These are phyloP conservation scores for Nasonovia ribisnigri DNA, from an alignment of 2,888 invertebrate genomes.

Conservation along the genomic window DNA sequence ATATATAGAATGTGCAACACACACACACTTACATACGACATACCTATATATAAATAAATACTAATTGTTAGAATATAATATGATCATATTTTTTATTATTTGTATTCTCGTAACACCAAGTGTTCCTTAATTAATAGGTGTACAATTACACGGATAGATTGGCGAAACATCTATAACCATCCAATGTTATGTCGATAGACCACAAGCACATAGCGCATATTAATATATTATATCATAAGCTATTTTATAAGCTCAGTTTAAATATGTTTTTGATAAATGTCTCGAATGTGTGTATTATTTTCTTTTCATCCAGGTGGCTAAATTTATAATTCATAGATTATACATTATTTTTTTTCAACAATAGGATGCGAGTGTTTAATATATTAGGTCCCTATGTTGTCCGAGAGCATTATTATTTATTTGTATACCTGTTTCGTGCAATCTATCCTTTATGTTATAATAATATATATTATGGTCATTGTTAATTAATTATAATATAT, in stretches of 20 bases:
- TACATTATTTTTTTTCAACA: background rate
- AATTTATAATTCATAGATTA: conserved; percentile 3
- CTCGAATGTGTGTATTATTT: background rate
- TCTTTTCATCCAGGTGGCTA: background rate
- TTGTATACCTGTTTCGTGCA: conserved; percentile 11
- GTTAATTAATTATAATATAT: conserved; percentile 6
- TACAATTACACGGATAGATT: conserved; percentile 45
- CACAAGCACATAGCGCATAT: background rate
- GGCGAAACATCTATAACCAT: conserved; percentile 6
- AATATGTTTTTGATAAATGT: background rate
- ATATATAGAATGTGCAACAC: background rate
- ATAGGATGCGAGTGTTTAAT: background rate
- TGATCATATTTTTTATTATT: conserved; percentile 42
- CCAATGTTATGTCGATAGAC: background rate
- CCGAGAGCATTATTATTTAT: background rate
- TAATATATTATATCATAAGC: background rate
- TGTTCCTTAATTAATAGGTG: conserved; percentile 50
- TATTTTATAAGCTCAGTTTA: background rate
- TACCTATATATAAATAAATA: background rate
- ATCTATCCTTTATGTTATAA: conserved; percentile 21
- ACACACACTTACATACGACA: background rate
- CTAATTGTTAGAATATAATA: background rate
- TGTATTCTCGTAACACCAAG: conserved; percentile 42
- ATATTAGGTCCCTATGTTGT: background rate
- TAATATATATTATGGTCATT: conserved; percentile 2